Evolutionary conservation across 2,888 invertebrate species (phyloP), one percentile per base, ranked within the genome.

Genomic region (Parnassius smintheus): DNA sequence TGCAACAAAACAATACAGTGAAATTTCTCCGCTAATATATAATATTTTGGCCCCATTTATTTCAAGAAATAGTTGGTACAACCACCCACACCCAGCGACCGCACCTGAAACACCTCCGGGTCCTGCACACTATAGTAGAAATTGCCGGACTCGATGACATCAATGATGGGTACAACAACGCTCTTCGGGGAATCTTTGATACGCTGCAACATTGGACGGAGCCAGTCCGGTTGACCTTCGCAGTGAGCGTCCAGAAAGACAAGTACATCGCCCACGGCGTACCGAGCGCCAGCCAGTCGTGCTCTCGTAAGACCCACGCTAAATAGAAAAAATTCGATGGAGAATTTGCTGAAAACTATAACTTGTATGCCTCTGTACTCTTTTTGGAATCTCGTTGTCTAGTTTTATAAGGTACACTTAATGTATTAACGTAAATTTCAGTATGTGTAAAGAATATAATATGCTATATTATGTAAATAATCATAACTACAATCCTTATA

Each of bases 161-260:
- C 99, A 70, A 99, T 99, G 72, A 98, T 97, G 54, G 99, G 99
- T 74, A 98, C 97, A 60, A 98, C 92, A 9, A 98, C 96, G 10
- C 96, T 95, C 42, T 94, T 94, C 0, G 72, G 96, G 45, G 96
- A 94, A 70, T 97, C 95, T 84, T 96, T 95, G 77, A 99, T 96
- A 60, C 98, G 93, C 68, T 96, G 94, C 70, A 99, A 91, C 59
- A 99, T 86, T 0, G 99, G 99, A 78, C 98, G 96, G 66, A 98
- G 92, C 97, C 98, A 98, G 72, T 95, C 94, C 50, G 87, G 85
- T 66, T 95, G 95, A 3, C 94, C 95, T 92, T 98, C 98, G 86
- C 98, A 98, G 85, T 98, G 98, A 1, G 98, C 96, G 91, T 98
- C 98, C 67, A 98, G 91, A 86, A 98, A 98, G 57, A 98, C 93